Conservation (phyloP, 2,888 invertebrate species). For the Acronicta alni region DNA sequence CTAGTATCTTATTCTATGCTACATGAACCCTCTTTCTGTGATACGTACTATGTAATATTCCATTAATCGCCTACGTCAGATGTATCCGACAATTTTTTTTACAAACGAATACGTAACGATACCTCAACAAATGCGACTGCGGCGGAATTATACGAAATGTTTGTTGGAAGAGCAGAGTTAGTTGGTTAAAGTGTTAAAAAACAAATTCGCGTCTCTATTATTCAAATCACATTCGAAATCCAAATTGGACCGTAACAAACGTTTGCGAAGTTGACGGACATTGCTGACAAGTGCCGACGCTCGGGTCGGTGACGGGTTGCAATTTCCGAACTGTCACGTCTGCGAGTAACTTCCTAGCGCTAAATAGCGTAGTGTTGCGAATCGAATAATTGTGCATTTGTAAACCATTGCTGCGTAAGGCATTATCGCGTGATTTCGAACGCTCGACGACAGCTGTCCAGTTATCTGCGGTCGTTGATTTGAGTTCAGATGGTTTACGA, state of each 20-base stretch:
- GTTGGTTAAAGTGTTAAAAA: no score
- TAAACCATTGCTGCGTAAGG: slow-evolving; percentile 25
- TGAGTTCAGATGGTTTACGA: background rate
- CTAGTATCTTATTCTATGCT: no score
- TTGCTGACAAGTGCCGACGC: slow-evolving; percentile 38
- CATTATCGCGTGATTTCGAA: slow-evolving; percentile 11
- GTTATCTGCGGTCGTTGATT: background rate
- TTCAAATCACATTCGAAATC: slow-evolving; percentile 36
- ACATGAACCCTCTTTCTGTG: no score
- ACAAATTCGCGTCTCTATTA: slow-evolving; percentile 26
- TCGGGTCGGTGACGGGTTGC: slow-evolving; percentile 60
- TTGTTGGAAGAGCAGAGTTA: no score
- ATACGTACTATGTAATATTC: no score
- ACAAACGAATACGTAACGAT: no score
- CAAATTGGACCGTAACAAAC: slow-evolving; percentile 28
- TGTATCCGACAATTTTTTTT: no score
- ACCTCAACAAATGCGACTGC: no score
- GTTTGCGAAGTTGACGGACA: slow-evolving; percentile 37
- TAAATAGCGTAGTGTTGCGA: slow-evolving; percentile 38
- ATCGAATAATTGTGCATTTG: slow-evolving; percentile 18
- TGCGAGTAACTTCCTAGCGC: slow-evolving; percentile 33
- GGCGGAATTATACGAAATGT: no score
- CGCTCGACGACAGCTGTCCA: slow-evolving; percentile 26
- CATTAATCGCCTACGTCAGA: no score
- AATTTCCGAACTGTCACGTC: slow-evolving; percentile 78